These are phyloP conservation scores for Setophaga petechia DNA, from an alignment of 2,113 vertebrate species.

Conservation along the genomic window DNA sequence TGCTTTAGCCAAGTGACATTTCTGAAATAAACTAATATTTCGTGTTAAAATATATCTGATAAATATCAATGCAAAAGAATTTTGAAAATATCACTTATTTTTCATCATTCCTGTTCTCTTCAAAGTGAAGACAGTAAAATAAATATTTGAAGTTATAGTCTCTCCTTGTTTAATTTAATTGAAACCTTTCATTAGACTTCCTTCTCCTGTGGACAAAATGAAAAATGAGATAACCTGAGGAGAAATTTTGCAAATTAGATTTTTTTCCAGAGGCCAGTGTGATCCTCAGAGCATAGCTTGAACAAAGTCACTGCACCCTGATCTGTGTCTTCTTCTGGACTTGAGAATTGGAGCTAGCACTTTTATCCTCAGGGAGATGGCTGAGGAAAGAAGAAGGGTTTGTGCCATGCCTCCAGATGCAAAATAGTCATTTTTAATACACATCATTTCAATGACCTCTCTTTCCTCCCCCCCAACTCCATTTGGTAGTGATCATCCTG, in stretches of 20 bases:
- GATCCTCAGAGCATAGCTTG: neutral
- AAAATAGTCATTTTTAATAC: neutral
- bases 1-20: neutral
- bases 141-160: neutral
- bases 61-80: neutral
- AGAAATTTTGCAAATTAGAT: neutral
- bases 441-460: neutral
- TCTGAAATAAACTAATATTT: neutral
- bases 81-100: neutral
- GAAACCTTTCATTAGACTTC: neutral
- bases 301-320: neutral
- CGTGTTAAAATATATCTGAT: neutral
- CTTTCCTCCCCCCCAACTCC: neutral
- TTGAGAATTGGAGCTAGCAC: neutral
- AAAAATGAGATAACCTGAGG: neutral
- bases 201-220: neutral
- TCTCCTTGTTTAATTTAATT: neutral
- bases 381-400: neutral
- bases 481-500: accelerated
- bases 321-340: neutral
- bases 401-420: neutral
- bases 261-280: neutral
- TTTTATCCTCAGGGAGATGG: neutral
- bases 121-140: neutral
- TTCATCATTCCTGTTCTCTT: neutral